phyloP scores from a whole-genome alignment of 2,888 invertebrate species.

The Stenolophus ochropezus region DNA sequence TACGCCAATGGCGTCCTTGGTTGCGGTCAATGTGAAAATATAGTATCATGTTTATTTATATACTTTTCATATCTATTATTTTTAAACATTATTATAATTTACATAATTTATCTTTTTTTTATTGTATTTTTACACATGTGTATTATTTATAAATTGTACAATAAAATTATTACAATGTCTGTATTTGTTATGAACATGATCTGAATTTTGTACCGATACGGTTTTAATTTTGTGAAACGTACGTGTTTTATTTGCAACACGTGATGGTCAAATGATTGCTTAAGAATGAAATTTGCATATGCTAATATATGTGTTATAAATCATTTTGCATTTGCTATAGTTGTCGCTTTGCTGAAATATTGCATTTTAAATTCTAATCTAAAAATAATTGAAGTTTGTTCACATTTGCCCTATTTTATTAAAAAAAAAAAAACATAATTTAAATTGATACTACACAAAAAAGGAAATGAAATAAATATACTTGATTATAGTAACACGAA shows the following conservation, averaged over 20 bases:
- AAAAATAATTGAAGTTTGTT: slow-evolving; percentile 16
- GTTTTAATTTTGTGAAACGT: not conserved
- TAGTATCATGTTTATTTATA: slow-evolving; percentile 50
- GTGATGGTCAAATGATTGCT: slow-evolving; percentile 9
- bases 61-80: slow-evolving; percentile 38
- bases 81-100: slow-evolving; percentile 32
- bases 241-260: not conserved
- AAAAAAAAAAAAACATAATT: no score
- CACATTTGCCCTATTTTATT: slow-evolving; percentile 8
- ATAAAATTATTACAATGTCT: not conserved
- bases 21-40: slow-evolving; percentile 47
- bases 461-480: no score
- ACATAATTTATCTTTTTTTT: slow-evolving; percentile 1
- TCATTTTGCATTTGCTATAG: slow-evolving; percentile 19
- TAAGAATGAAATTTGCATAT: slow-evolving; percentile 27
- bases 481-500: no score
- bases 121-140: not conserved
- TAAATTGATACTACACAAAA: no score
- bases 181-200: not conserved
- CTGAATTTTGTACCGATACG: not conserved
- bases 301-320: slow-evolving; percentile 21
- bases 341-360: slow-evolving; percentile 1
- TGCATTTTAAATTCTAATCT: not conserved
- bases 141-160: not conserved
- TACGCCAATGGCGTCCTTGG: slow-evolving; percentile 54